phyloP scores from a whole-genome alignment of 2,888 invertebrate species.

The Dicycla oo region DNA sequence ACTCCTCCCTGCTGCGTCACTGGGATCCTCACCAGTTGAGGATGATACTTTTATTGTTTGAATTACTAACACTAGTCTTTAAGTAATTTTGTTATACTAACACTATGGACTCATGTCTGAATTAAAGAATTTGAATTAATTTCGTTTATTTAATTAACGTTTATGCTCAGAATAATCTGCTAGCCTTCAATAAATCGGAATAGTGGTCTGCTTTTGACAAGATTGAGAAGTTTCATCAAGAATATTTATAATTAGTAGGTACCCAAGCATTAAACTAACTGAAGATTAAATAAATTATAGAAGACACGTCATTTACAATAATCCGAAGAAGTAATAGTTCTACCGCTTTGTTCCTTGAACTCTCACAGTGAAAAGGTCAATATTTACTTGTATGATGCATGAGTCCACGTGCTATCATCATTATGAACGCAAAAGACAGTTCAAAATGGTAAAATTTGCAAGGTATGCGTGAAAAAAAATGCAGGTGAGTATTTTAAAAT shows the following conservation, averaged over 20 bases:
- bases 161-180: not conserved
- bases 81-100: too few species aligned
- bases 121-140: too few species aligned
- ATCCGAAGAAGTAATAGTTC: not conserved
- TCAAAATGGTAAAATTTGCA: not conserved
- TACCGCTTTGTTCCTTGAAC: not conserved
- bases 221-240: not conserved
- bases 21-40: too few species aligned
- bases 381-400: not conserved
- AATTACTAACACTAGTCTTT: too few species aligned
- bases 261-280: not conserved
- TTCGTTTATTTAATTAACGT: constrained; percentile 9
- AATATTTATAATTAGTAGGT: constrained; percentile 8
- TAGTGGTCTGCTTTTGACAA: constrained; percentile 3
- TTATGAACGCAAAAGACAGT: not conserved
- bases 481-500: not conserved
- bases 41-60: too few species aligned
- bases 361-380: not conserved
- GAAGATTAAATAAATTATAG: not conserved
- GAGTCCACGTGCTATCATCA: not conserved
- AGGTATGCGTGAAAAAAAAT: not conserved
- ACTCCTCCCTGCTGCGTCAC: too few species aligned
- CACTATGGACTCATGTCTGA: too few species aligned
- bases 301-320: not conserved
- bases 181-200: constrained; percentile 11